Percentiles rank a stretch among this genome's conserved stretches.
Conservation (phyloP, 2,888 invertebrate genomes). For the Ochropacha duplaris region DNA sequence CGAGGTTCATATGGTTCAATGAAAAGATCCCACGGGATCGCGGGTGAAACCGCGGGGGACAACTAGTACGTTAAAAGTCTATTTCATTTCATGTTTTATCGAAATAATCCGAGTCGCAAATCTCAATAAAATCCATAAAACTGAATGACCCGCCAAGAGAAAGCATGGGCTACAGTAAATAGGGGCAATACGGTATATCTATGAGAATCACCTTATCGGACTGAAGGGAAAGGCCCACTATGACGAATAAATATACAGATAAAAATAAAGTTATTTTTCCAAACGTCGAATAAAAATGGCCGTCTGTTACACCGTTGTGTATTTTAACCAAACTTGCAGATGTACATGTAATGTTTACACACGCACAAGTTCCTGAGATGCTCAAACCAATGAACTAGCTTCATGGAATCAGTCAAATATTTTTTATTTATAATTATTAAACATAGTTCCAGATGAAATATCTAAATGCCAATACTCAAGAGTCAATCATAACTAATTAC, state of each 20-base stretch:
- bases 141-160: slow-evolving; percentile 34
- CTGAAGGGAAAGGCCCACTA: slow-evolving; percentile 47
- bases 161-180: neutral
- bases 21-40: no score
- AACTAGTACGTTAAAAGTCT: neutral
- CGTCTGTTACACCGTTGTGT: slow-evolving; percentile 49
- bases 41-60: no score
- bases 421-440: no score
- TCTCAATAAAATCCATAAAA: slow-evolving; percentile 35
- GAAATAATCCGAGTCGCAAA: slow-evolving; percentile 23
- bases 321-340: neutral
- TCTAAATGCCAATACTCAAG: no score
- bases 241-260: slow-evolving; percentile 72
- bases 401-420: no score
- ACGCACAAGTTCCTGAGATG: no score
- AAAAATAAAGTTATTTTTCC: slow-evolving; percentile 77
- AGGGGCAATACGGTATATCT: slow-evolving; percentile 51
- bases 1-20: no score
- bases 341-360: no score
- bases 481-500: no score
- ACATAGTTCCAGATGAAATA: no score
- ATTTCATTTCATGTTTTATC: neutral
- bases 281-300: slow-evolving; percentile 59
- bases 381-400: no score
- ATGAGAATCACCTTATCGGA: slow-evolving; percentile 64